Percentiles rank a stretch among this genome's conserved stretches.
Conservation (phyloP, 2,113 vertebrate genomes). For the Athene noctua region DNA sequence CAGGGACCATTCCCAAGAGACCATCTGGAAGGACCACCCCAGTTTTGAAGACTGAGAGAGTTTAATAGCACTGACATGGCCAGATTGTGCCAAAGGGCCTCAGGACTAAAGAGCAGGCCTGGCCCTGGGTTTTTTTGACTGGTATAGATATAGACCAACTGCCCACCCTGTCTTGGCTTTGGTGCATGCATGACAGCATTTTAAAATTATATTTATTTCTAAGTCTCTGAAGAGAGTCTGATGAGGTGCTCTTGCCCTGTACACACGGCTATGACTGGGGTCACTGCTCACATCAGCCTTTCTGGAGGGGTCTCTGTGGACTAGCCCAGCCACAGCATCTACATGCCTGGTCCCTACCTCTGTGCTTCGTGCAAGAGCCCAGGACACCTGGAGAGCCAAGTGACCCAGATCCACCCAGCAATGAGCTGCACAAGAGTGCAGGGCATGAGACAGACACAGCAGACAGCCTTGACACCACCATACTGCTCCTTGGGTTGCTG, state of each 20-base stretch:
- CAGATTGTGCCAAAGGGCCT: neutral
- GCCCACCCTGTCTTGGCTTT: neutral
- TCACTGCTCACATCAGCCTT: neutral
- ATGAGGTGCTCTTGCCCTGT: neutral
- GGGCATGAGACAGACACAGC: neutral
- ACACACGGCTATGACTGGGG: neutral
- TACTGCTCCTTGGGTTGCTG: neutral
- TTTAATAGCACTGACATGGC: neutral
- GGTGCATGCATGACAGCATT: fast-evolving
- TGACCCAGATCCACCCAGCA: neutral
- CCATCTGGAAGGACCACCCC: neutral
- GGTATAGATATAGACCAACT: neutral
- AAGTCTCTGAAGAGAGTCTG: neutral
- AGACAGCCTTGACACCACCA: neutral
- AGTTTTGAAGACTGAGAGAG: neutral
- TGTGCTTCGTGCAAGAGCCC: neutral
- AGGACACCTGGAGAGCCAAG: neutral
- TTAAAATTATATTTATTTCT: neutral
- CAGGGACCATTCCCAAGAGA: neutral
- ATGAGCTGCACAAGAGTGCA: neutral
- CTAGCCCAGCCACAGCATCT: neutral
- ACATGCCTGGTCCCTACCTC: neutral
- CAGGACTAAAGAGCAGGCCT: neutral
- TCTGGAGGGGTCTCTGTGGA: neutral
- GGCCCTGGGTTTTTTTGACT: neutral